phyloP scores from a whole-genome alignment of 1,140 invertebrate genomes.

The Dendroctonus ponderosae region DNA sequence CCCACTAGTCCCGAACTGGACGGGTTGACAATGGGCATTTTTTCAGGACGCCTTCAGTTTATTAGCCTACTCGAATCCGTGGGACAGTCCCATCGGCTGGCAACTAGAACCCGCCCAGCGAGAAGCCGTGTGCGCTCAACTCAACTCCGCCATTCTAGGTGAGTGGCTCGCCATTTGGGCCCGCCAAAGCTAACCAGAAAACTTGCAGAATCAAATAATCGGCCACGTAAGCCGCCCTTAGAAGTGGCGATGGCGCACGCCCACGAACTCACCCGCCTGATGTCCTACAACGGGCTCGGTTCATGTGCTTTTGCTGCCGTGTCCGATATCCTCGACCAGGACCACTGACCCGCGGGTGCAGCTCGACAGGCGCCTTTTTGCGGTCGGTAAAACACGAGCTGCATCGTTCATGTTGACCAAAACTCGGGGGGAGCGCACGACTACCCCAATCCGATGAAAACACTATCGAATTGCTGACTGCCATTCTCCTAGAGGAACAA shows the following conservation, averaged over 20 bases:
- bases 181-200: neutral
- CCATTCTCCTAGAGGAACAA: constrained; percentile 13
- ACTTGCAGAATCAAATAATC: constrained; percentile 80
- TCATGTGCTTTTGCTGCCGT: constrained; percentile 91
- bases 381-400: constrained; percentile 17
- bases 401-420: constrained; percentile 10
- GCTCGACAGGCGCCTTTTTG: constrained; percentile 7
- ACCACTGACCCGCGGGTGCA: constrained; percentile 19
- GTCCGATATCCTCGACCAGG: constrained; percentile 59
- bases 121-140: constrained; percentile 89
- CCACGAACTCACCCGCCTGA: constrained; percentile 81
- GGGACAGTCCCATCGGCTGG: constrained; percentile 93
- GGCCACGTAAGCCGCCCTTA: constrained; percentile 84
- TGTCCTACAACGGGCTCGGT: constrained; percentile 86
- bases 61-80: constrained; percentile 96
- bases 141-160: constrained; percentile 97
- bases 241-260: constrained; percentile 90
- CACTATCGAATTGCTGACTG: constrained; percentile 27
- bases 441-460: neutral
- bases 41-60: constrained; percentile 94
- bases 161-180: constrained; percentile 31
- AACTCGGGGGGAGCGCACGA: neutral
- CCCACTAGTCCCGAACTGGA: neutral
- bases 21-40: neutral
- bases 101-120: constrained; percentile 89